Conservation (phyloP, 2,113 vertebrate genomes). For the Neopipo cinnamomea region DNA sequence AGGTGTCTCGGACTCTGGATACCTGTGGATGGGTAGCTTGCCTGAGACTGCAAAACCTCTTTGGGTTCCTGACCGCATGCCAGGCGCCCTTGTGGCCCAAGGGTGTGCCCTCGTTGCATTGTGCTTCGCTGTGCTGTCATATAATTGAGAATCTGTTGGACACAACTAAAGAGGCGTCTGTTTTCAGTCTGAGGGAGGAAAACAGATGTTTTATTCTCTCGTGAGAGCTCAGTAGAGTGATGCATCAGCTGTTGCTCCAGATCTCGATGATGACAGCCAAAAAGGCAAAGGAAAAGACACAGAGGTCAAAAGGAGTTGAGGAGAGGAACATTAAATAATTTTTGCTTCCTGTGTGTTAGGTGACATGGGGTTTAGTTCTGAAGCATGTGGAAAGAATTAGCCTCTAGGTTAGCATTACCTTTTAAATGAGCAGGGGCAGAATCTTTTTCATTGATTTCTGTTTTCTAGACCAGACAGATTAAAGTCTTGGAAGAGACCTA, state of each 20-base stretch:
- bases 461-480: not conserved
- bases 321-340: not conserved
- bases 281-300: not conserved
- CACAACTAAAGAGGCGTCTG: not conserved
- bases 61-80: not conserved
- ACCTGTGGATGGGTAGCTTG: not conserved
- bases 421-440: not conserved
- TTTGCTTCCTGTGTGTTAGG: not conserved
- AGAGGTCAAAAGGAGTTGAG: constrained; percentile 24
- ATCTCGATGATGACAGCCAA: not conserved
- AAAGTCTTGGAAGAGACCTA: not conserved
- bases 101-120: not conserved
- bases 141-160: constrained; percentile 1
- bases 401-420: not conserved
- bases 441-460: not conserved
- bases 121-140: not conserved
- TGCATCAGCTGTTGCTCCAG: constrained; percentile 35
- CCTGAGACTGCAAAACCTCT: not conserved
- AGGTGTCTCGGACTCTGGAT: not conserved
- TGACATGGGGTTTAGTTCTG: not conserved
- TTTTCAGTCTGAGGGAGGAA: constrained; percentile 15
- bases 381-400: not conserved
- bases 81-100: not conserved
- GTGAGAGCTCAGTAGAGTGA: not conserved
- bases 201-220: constrained; percentile 23